Conservation (phyloP, 2,888 invertebrate species). For the Chirona hameri region DNA sequence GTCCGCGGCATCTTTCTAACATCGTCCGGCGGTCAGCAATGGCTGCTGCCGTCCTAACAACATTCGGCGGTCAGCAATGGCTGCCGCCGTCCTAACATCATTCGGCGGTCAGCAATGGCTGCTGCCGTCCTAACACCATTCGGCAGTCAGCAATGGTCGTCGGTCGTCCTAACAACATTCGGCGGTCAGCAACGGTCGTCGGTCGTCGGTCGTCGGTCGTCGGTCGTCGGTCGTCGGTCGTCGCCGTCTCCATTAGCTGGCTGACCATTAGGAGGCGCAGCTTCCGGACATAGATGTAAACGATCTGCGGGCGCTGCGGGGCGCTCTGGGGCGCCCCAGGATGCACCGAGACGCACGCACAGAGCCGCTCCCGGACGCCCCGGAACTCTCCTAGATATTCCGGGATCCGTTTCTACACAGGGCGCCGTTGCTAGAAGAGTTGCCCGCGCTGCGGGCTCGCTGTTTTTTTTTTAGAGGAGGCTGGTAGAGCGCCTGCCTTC, state of each 20-base stretch:
- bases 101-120: neutral
- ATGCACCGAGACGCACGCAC: neutral
- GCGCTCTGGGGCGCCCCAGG: neutral
- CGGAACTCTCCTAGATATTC: too few species aligned
- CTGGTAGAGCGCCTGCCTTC: too few species aligned
- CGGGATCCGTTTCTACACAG: too few species aligned
- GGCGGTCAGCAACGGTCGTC: neutral
- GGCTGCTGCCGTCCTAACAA: neutral
- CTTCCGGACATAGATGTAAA: conserved; percentile 22
- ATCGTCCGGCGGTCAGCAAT: too few species aligned
- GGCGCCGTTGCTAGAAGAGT: too few species aligned
- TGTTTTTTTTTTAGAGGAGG: too few species aligned
- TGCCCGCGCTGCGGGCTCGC: too few species aligned
- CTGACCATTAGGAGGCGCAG: neutral
- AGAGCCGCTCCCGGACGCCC: too few species aligned
- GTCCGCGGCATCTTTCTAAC: too few species aligned
- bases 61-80: neutral
- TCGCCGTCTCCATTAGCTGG: neutral
- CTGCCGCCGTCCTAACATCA: neutral
- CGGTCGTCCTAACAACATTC: too few species aligned
- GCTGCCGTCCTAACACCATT: too few species aligned
- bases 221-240: neutral
- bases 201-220: neutral
- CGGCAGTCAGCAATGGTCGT: neutral
- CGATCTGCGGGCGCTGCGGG: neutral